Evolutionary conservation across 1,140 invertebrate genomes (phyloP), one percentile per base, ranked within the genome.

Genomic region (Odontomachus brunneus): DNA sequence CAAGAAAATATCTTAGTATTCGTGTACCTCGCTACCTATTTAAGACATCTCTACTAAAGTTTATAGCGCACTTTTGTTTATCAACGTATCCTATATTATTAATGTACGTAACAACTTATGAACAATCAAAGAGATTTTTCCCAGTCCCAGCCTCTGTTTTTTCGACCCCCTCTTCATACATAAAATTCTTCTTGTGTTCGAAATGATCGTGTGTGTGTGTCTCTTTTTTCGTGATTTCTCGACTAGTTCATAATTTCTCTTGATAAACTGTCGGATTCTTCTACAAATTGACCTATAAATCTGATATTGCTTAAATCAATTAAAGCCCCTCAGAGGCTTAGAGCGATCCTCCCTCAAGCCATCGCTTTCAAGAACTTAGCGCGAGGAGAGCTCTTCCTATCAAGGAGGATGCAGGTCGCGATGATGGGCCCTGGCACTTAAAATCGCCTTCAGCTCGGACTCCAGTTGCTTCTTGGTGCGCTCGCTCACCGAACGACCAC

Each of bases 261-360:
- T 57, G 67, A 85, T 87, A 88, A 87, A 86, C 63, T 85, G 71
- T 84, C 83, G 87, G 87, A 90, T 91, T 92, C 86, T 62, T 90
- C 90, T 94, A 94, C 87, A 94, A 94, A 94, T 94, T 93, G 93
- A 94, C 93, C 93, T 94, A 94, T 91, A 93, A 94, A 93, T 94
- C 91, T 92, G 92, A 94, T 94, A 94, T 94, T 94, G 91, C 93
- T 94, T 94, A 91, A 93, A 92, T 93, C 92, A 91, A 93, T 91
- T 84, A 92, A 91, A 93, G 93, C 93, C 93, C 92, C 93, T 94
- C 93, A 94, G 91, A 94, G 93, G 93, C 93, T 80, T 33, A 90
- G 38, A 44, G 38, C 3, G 89, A 91, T 89, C 88, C 74, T 88
- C 83, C 51, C 69, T 44, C 89, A 91, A 92, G 87, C 89, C 80